Percentiles rank a stretch among this genome's conserved stretches.
Conservation (phyloP, 2,888 invertebrate genomes). For the Laspeyria flexula region DNA sequence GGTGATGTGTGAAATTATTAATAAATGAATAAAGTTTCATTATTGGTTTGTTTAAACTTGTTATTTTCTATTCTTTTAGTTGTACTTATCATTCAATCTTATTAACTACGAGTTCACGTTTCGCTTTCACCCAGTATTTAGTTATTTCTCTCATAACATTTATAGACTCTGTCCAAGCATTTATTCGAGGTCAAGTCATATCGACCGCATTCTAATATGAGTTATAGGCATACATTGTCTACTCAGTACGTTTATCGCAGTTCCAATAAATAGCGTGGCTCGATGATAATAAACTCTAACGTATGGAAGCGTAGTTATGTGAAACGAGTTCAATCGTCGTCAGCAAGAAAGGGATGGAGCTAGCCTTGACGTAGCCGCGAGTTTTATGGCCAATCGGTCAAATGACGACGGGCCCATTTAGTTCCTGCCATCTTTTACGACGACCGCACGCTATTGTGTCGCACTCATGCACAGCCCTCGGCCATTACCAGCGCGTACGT, state of each 20-base stretch:
- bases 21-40: no score
- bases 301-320: conserved; percentile 59
- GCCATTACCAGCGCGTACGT: conserved; percentile 16
- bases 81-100: no score
- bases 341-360: conserved; percentile 57
- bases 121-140: no score
- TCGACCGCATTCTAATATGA: conserved; percentile 36
- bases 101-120: no score
- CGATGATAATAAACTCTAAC: conserved; percentile 57
- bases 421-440: conserved; percentile 75
- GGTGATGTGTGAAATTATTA: no score
- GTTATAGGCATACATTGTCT: conserved; percentile 42
- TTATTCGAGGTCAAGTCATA: conserved; percentile 40
- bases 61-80: no score
- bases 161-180: conserved; percentile 36
- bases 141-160: conserved; percentile 30
- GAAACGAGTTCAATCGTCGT: conserved; percentile 58
- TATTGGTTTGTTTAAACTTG: no score
- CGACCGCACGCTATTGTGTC: conserved; percentile 61
- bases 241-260: conserved; percentile 36
- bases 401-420: conserved; percentile 69
- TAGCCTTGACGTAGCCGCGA: conserved; percentile 37
- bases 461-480: conserved; percentile 40
- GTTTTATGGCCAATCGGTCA: conserved; percentile 74
- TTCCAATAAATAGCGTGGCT: conserved; percentile 52